These are phyloP conservation scores for Rhegmatorhina hoffmannsi DNA, from an alignment of 2,113 vertebrate genomes.

Conservation along the genomic window DNA sequence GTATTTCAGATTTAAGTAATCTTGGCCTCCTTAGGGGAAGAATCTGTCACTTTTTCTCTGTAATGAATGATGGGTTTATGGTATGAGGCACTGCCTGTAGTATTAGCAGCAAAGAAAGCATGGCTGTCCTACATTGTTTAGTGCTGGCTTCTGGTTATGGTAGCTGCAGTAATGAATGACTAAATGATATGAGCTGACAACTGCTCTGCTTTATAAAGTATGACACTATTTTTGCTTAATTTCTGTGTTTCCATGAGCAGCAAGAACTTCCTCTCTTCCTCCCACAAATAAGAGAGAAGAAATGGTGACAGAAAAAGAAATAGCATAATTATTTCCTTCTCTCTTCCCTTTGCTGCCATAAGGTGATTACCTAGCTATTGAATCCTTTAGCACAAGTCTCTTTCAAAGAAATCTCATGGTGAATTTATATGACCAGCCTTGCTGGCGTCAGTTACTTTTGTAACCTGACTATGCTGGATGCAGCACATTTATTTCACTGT, in stretches of 20 bases:
- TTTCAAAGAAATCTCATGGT: background rate
- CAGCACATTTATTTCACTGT: background rate
- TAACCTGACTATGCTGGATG: background rate
- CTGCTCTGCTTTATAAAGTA: background rate
- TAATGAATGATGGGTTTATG: constrained; percentile 37
- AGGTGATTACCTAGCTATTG: background rate
- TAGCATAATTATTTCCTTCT: background rate
- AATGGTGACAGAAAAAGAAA: background rate
- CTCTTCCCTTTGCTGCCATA: background rate
- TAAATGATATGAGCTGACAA: background rate
- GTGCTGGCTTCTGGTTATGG: background rate
- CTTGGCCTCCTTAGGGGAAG: constrained; percentile 32
- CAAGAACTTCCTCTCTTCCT: background rate
- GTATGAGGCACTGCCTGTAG: background rate
- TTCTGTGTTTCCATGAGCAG: background rate
- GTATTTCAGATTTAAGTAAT: constrained; percentile 23
- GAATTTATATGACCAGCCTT: background rate
- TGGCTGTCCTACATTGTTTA: background rate
- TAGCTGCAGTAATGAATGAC: constrained; percentile 21
- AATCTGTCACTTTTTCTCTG: constrained; percentile 36
- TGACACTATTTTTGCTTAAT: background rate
- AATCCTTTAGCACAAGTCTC: background rate
- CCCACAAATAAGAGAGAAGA: background rate
- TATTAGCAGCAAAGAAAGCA: background rate
- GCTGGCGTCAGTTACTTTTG: background rate